Evolutionary conservation across 2,797 vertebrate species (phyloP).

Genomic region (Hydrocynus forskahlii): DNA sequence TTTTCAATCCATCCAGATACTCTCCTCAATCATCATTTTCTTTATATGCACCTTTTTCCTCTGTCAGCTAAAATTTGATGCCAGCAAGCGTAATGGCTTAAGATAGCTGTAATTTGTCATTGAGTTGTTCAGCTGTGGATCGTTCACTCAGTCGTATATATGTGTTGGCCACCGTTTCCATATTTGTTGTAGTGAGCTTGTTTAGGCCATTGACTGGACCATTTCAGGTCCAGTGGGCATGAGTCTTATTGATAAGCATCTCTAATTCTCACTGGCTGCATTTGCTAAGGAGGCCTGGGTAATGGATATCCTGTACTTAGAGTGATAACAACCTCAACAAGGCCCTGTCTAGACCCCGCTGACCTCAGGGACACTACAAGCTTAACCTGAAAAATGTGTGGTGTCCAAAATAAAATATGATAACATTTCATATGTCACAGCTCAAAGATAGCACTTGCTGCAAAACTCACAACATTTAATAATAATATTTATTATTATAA

Average conservation of each 20-base stretch:
- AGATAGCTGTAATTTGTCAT: slow-evolving; percentile 70
- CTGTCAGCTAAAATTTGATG: slow-evolving; percentile 73
- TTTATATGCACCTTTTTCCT: slow-evolving; percentile 72
- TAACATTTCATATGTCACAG: too few relatives aligned
- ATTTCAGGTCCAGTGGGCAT: slow-evolving; percentile 31
- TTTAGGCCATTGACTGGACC: slow-evolving; percentile 44
- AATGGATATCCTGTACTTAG: slow-evolving; percentile 31
- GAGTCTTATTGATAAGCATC: slow-evolving; percentile 42
- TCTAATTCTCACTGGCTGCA: slow-evolving; percentile 33
- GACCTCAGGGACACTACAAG: slow-evolving; percentile 9
- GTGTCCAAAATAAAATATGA: too few relatives aligned
- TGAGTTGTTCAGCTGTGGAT: slow-evolving; percentile 56
- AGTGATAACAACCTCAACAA: slow-evolving; percentile 28
- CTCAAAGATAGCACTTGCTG: too few relatives aligned
- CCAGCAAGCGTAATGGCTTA: slow-evolving; percentile 70
- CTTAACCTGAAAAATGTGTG: not conserved
- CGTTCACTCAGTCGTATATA: slow-evolving; percentile 48
- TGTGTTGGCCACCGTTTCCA: slow-evolving; percentile 51
- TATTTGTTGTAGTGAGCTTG: slow-evolving; percentile 52
- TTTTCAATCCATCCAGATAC: slow-evolving; percentile 64
- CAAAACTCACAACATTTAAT: too few relatives aligned
- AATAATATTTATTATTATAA: too few relatives aligned
- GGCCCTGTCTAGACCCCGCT: slow-evolving; percentile 7
- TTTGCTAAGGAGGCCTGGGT: slow-evolving; percentile 24
- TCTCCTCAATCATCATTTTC: slow-evolving; percentile 72